Base-by-base conservation (phyloP, 1,140 invertebrate species). In the Lepeophtheirus salmonis region DNA sequence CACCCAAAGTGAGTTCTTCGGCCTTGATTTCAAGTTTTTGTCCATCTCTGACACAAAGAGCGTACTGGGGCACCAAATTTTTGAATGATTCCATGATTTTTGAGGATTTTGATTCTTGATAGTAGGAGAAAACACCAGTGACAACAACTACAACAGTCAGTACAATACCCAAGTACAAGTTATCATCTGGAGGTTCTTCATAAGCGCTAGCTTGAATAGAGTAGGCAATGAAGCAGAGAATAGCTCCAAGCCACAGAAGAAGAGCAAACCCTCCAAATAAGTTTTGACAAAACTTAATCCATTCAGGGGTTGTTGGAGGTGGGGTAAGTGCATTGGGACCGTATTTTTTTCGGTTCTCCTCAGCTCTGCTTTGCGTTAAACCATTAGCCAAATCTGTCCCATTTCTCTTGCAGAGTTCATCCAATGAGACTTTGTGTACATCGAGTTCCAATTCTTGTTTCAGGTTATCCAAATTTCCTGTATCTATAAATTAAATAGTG, bases 381-480 rank as follows among this genome's bases (percentile, higher is more conserved):
- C 83, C 83, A 53, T 14, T 56, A 74, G 60, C 2, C 48, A 59
- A 49, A 30, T 97, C 86, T 71, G 90, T 89, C 69, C 85, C 83
- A 77, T 95, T 87, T 78, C 90, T 81, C 77, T 87, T 83, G 76
- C 90, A 94, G 65, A 97, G 77, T 76, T 97, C 91, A 75, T 96
- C 89, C 66, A 92, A 80, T 71, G 89, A 80, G 71, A 97, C 83
- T 80, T 89, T 95, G 78, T 98, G 95, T 76, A 86, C 90, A 75
- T 97, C 92, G 72, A 96, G 94, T 73, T 91, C 87, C 77, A 96
- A 82, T 79, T 97, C 91, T 75, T 95, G 89, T 77, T 97, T 97
- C 70, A 97, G 80, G 74, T 94, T 88, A 78, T 95, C n/a, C n/a
- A n/a, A n/a, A n/a, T n/a, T n/a, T n/a, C n/a, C n/a, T n/a, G n/a